Evolutionary conservation across 2,888 invertebrate genomes (phyloP).

Genomic region (Drosophila austrosaltans): DNA sequence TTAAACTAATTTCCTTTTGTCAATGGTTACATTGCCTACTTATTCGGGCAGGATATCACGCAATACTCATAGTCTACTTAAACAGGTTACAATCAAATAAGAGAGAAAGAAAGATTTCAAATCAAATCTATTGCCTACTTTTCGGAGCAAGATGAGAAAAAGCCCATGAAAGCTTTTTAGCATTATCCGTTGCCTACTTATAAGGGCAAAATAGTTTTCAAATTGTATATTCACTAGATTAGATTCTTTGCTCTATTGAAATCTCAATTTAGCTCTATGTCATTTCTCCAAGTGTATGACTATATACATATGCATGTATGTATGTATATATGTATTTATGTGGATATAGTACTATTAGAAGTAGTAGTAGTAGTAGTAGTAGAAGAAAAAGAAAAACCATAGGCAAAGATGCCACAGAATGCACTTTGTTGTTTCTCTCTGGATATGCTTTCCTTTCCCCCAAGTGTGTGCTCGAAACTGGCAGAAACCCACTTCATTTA

Average conservation of each 20-base stretch:
- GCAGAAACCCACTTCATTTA: constrained; percentile 83
- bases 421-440: constrained; percentile 79
- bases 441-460: constrained; percentile 82
- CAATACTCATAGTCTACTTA: neutral
- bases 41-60: neutral
- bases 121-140: neutral
- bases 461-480: constrained; percentile 81
- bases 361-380: constrained; percentile 9
- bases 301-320: constrained; percentile 26
- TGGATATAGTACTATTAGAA: constrained; percentile 18
- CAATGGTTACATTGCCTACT: neutral
- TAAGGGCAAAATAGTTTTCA: neutral
- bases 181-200: neutral
- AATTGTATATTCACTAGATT: no score
- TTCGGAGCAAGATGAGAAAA: no score
- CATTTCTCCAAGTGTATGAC: neutral
- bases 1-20: neutral
- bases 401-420: constrained; percentile 77
- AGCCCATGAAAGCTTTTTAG: no score
- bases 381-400: constrained; percentile 58
- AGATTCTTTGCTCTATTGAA: no score
- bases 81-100: no score
- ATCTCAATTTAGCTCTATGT: neutral
- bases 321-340: neutral
- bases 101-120: no score